phyloP scores from a whole-genome alignment of 2,113 vertebrate genomes.

The Saimiri boliviensis region DNA sequence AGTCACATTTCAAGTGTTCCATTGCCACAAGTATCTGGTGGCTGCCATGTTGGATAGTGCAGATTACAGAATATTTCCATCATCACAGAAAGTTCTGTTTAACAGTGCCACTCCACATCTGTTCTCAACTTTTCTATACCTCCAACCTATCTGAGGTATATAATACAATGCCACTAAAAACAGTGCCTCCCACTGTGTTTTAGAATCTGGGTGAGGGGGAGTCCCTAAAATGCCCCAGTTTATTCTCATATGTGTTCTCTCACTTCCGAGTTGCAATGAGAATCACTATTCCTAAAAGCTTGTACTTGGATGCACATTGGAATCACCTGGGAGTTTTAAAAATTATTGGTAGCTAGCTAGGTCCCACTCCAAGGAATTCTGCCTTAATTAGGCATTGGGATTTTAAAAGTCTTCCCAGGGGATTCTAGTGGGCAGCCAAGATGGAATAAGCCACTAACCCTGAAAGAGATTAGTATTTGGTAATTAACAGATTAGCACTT shows the following conservation, averaged over 20 bases:
- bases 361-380: not conserved
- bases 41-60: rapidly evolving
- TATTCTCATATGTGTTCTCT: not conserved
- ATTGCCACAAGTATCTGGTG: not conserved
- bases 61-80: not conserved
- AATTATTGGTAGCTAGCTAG: not conserved
- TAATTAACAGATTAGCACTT: not conserved
- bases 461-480: not conserved
- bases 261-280: not conserved
- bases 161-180: not conserved
- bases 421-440: not conserved
- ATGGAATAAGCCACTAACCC: not conserved
- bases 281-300: not conserved
- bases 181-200: not conserved
- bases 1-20: not conserved
- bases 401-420: not conserved
- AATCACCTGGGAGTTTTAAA: not conserved
- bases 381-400: not conserved
- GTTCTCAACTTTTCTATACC: not conserved
- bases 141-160: too few relatives aligned
- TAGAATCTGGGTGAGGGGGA: not conserved
- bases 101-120: too few relatives aligned
- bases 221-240: not conserved
- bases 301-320: not conserved
- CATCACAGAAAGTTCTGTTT: not conserved